phyloP scores from a whole-genome alignment of 2,113 vertebrate species.

The Martes martes region DNA sequence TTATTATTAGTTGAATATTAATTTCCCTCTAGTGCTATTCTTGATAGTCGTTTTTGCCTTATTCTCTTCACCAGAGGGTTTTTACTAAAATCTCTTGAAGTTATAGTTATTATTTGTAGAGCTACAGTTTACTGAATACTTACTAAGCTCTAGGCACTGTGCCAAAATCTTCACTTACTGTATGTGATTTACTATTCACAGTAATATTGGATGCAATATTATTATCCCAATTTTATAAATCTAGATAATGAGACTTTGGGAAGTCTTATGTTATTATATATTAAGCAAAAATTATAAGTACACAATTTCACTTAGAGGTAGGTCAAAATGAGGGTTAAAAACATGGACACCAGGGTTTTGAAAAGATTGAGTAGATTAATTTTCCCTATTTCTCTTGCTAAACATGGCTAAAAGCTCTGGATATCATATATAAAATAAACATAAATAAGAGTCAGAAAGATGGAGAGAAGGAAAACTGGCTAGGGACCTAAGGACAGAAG shows the following conservation, averaged over 20 bases:
- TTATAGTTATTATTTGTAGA: background rate
- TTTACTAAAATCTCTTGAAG: background rate
- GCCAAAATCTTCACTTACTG: background rate
- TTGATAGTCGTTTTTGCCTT: background rate
- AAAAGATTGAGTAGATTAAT: background rate
- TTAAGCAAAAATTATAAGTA: background rate
- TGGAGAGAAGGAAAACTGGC: background rate
- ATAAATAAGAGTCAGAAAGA: background rate
- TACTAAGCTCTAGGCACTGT: background rate
- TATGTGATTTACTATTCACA: background rate
- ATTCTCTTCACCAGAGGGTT: background rate
- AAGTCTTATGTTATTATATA: background rate
- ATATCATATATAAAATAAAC: background rate
- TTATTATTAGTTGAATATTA: background rate
- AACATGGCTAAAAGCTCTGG: background rate
- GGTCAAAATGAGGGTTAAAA: background rate
- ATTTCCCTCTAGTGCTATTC: background rate
- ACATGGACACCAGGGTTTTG: background rate
- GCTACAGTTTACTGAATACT: background rate
- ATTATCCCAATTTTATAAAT: background rate
- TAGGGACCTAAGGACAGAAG: background rate
- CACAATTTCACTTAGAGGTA: background rate
- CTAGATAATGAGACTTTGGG: background rate
- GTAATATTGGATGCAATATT: background rate
- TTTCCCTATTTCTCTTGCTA: background rate